Conservation (phyloP, 2,113 vertebrate genomes). For the Rhineura floridana region DNA sequence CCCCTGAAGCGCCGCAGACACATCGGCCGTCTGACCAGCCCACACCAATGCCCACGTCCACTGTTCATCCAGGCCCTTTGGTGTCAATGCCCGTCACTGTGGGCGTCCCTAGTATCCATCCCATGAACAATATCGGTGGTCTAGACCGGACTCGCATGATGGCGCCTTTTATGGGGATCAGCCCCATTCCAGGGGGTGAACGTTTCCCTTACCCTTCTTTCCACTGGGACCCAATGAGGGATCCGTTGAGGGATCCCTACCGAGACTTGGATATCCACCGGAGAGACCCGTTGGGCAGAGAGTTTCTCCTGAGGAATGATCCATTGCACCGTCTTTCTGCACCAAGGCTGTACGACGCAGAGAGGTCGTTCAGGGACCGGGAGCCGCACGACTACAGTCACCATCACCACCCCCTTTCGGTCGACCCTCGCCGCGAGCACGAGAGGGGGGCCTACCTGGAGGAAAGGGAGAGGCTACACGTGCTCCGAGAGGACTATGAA, state of each 20-base stretch:
- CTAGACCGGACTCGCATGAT: constrained; percentile 97
- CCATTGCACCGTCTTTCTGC: constrained; percentile 88
- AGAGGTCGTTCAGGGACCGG: constrained; percentile 92
- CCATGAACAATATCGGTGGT: constrained; percentile 89
- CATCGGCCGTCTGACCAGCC: constrained; percentile 71
- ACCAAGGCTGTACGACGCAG: constrained; percentile 88
- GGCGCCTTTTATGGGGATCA: constrained; percentile 96
- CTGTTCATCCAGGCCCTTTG: constrained; percentile 83
- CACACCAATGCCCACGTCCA: constrained; percentile 76
- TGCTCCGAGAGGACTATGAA: constrained; percentile 94
- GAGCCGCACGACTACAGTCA: constrained; percentile 93
- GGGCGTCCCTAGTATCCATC: constrained; percentile 89
- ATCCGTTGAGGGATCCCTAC: constrained; percentile 88
- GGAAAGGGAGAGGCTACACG: constrained; percentile 88
- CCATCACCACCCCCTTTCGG: constrained; percentile 79
- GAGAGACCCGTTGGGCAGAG: constrained; percentile 81
- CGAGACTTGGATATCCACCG: constrained; percentile 91
- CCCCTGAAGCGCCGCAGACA: constrained; percentile 77
- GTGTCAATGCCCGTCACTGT: constrained; percentile 87
- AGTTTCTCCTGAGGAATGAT: constrained; percentile 90
- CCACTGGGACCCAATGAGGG: constrained; percentile 96
- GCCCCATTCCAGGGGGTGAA: constrained; percentile 93
- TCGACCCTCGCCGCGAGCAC: constrained; percentile 91
- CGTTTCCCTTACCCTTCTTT: constrained; percentile 94
- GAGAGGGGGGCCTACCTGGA: constrained; percentile 87